phyloP scores from a whole-genome alignment of 2,888 invertebrate genomes.

The Gandaritis pyraliata region DNA sequence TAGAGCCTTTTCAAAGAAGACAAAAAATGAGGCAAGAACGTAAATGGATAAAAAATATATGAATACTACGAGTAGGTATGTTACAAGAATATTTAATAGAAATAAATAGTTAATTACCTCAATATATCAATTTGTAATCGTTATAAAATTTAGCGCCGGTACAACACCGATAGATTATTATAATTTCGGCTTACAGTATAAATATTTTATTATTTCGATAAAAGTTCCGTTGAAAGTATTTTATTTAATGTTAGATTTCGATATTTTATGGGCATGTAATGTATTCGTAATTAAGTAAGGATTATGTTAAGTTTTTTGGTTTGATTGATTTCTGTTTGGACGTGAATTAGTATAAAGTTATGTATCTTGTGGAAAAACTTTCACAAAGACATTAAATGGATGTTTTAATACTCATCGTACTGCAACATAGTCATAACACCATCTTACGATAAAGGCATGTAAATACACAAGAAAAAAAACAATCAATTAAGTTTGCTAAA shows the following conservation, averaged over 20 bases:
- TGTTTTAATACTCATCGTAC: no score
- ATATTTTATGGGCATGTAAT: slow-evolving; percentile 32
- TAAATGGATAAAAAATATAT: not conserved
- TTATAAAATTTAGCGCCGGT: slow-evolving; percentile 48
- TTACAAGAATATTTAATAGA: no score
- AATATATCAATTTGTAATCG: slow-evolving; percentile 51
- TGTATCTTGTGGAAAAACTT: no score
- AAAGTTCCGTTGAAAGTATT: slow-evolving; percentile 32
- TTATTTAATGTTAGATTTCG: slow-evolving; percentile 33
- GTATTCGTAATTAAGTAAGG: slow-evolving; percentile 30
- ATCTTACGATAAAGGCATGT: no score
- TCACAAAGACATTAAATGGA: no score
- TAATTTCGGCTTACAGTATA: slow-evolving; percentile 31
- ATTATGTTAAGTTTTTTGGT: slow-evolving; percentile 29
- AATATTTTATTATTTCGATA: slow-evolving; percentile 32
- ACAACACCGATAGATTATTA: slow-evolving; percentile 40
- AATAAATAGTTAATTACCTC: slow-evolving; percentile 41
- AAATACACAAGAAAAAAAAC: no score
- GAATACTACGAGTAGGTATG: no score
- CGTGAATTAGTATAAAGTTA: not conserved
- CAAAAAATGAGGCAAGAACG: not conserved
- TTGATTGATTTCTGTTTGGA: slow-evolving; percentile 31
- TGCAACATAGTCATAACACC: no score
- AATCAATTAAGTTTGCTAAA: no score
- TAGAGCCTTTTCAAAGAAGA: no score